A percentile compares a stretch with the other conserved stretches of the same genome.
These are phyloP conservation scores for Stenchaetothrips biformis DNA, from an alignment of 2,888 invertebrate genomes.

Conservation along the genomic window DNA sequence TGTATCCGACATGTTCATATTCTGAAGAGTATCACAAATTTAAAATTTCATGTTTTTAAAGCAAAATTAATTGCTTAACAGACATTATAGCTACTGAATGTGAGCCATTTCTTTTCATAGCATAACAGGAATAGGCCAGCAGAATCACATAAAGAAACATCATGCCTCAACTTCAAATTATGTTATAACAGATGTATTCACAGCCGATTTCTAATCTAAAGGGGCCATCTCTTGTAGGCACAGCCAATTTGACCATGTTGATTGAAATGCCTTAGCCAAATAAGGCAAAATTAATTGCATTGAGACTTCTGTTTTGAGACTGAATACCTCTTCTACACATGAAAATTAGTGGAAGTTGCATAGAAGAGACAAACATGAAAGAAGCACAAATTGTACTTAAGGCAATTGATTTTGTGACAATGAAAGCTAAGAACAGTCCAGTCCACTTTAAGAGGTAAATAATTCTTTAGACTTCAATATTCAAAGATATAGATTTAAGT, in stretches of 20 bases:
- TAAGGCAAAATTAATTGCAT: not conserved
- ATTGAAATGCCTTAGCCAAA: not conserved
- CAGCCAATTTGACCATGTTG: not conserved
- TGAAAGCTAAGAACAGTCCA: not conserved
- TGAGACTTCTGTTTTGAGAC: not conserved
- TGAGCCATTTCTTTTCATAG: not conserved
- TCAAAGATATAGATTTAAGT: not conserved
- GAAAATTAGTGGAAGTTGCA: not conserved
- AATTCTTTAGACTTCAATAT: not conserved
- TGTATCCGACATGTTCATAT: not conserved
- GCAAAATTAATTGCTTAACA: not conserved
- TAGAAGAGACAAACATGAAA: not conserved
- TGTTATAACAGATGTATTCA: not conserved
- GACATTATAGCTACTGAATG: not conserved
- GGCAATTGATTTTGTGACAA: not conserved
- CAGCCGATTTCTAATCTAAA: conserved; percentile 4
- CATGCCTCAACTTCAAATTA: not conserved
- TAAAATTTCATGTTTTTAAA: not conserved
- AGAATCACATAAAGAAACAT: not conserved
- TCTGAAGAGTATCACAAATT: not conserved
- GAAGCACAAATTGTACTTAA: not conserved
- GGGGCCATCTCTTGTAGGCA: not conserved
- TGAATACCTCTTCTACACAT: not conserved
- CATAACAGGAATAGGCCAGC: not conserved
- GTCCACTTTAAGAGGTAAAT: not conserved